A percentile compares a stretch with the other conserved stretches of the same genome.
phyloP scores from a whole-genome alignment of 1,140 invertebrate species.

The Vanessa atalanta region DNA sequence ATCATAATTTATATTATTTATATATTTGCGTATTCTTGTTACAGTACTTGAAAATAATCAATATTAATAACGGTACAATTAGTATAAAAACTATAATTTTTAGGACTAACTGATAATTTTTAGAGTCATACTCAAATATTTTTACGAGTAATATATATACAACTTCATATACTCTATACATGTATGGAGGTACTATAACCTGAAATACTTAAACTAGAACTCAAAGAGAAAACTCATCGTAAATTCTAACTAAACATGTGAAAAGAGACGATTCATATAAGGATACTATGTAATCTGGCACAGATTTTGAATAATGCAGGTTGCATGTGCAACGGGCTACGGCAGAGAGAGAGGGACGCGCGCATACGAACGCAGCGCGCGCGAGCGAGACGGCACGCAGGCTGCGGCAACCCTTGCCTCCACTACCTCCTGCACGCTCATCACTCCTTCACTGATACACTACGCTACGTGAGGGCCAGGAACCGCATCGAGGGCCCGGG shows the following conservation, averaged over 20 bases:
- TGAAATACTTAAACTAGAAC: background rate
- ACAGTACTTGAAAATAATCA: background rate
- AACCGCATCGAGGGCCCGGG: constrained; percentile 17
- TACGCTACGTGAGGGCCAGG: background rate
- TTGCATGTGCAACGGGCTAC: constrained; percentile 65
- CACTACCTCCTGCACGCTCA: constrained; percentile 32
- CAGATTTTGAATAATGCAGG: constrained; percentile 62
- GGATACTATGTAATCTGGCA: constrained; percentile 50
- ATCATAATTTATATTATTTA: background rate
- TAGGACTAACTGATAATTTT: background rate
- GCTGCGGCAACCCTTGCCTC: constrained; percentile 51
- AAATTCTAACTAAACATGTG: constrained; percentile 25
- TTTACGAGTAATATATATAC: background rate
- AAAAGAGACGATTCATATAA: constrained; percentile 40
- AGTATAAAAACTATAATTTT: background rate
- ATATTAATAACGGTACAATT: background rate
- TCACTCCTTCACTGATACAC: constrained; percentile 26
- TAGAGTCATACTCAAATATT: background rate
- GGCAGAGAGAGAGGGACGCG: constrained; percentile 60
- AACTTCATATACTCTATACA: background rate
- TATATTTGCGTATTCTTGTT: background rate
- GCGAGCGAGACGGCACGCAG: constrained; percentile 48
- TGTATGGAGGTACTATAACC: background rate
- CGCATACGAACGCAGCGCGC: constrained; percentile 38
- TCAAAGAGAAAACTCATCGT: constrained; percentile 19